These are phyloP conservation scores for Nettapus auritus DNA, from an alignment of 2,113 vertebrate species.

Conservation along the genomic window DNA sequence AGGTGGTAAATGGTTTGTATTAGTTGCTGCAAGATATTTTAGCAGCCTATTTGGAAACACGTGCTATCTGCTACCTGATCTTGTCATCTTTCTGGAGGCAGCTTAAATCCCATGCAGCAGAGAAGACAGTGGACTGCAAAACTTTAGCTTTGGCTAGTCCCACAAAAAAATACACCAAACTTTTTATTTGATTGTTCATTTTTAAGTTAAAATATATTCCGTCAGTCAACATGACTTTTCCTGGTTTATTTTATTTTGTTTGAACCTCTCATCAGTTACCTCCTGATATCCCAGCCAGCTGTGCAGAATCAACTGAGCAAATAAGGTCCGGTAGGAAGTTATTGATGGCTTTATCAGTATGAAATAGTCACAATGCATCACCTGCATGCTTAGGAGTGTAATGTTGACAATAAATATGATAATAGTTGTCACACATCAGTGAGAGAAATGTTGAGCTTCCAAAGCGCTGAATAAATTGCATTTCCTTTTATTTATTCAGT, in stretches of 20 bases:
- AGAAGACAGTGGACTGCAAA: not conserved
- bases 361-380: conserved; percentile 80
- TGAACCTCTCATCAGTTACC: conserved; percentile 32
- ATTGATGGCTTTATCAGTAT: conserved; percentile 87
- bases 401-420: conserved; percentile 88
- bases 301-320: conserved; percentile 56
- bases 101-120: not conserved
- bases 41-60: not conserved
- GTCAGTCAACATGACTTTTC: not conserved
- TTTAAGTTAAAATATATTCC: not conserved
- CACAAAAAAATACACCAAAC: not conserved
- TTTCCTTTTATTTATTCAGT: conserved; percentile 82
- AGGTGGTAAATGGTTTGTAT: conserved; percentile 7
- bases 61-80: not conserved
- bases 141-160: not conserved
- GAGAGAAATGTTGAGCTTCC: conserved; percentile 81
- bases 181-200: not conserved
- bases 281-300: not conserved
- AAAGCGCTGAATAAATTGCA: conserved; percentile 80
- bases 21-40: not conserved
- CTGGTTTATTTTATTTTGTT: conserved; percentile 2
- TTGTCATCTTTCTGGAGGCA: not conserved
- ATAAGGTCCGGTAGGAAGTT: conserved; percentile 76
- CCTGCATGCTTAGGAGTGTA: conserved; percentile 82
- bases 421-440: conserved; percentile 86